Evolutionary conservation across 2,888 invertebrate genomes (phyloP).

Genomic region (Hydropsyche betteni): DNA sequence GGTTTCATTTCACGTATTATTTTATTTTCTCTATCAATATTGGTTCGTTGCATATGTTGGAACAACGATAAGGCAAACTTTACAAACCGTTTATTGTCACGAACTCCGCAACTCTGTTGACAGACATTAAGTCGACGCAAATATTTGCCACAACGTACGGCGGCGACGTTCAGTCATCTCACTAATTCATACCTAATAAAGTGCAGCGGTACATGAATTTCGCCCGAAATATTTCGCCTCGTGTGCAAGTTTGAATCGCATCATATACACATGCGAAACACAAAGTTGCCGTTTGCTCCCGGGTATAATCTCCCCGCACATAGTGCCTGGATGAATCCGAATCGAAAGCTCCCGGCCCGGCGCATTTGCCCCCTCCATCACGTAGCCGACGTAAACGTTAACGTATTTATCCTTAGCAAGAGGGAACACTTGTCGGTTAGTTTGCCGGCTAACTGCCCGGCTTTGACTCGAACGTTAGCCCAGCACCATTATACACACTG

Average conservation of each 20-base stretch:
- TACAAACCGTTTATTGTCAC: too few relatives aligned
- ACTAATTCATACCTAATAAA: too few relatives aligned
- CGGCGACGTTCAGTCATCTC: too few relatives aligned
- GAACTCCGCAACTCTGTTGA: too few relatives aligned
- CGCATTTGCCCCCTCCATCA: neutral
- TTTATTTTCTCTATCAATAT: too few relatives aligned
- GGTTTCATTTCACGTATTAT: too few relatives aligned
- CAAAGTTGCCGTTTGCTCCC: neutral
- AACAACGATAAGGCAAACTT: too few relatives aligned
- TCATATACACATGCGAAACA: neutral
- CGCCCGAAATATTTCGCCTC: neutral
- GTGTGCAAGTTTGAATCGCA: constrained; percentile 11
- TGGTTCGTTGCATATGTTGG: too few relatives aligned
- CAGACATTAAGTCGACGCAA: too few relatives aligned
- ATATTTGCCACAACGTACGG: too few relatives aligned
- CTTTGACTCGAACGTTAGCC: neutral
- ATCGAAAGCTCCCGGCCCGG: constrained; percentile 6
- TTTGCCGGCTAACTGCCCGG: constrained; percentile 22
- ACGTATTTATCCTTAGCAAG: constrained; percentile 17
- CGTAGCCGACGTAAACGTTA: too few relatives aligned
- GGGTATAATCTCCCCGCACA: constrained; percentile 6
- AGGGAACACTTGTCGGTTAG: constrained; percentile 26
- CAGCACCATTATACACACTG: constrained; percentile 8
- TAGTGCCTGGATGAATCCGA: neutral
- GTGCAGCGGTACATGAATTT: too few relatives aligned